Conservation (phyloP, 2,113 vertebrate species). For the Boulengerochromis microlepis region DNA sequence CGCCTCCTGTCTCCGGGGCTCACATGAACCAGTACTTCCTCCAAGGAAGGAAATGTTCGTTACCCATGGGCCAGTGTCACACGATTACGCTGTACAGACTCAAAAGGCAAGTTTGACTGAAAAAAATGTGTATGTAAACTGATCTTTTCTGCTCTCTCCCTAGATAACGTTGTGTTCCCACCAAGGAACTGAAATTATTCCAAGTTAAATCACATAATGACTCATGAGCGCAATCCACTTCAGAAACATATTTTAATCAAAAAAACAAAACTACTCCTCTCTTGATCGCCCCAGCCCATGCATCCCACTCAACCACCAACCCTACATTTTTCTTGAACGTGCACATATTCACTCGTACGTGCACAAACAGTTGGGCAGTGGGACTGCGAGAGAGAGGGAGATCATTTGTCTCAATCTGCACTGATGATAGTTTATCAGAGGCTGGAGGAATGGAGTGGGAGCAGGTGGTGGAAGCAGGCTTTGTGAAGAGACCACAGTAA, state of each 20-base stretch:
- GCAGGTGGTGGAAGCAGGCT: conserved; percentile 51
- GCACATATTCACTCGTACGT: conserved; percentile 8
- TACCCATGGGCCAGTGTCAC: conserved; percentile 55
- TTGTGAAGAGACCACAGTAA: conserved; percentile 50
- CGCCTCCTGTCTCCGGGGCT: conserved; percentile 71
- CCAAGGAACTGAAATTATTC: not conserved
- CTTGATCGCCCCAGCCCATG: not conserved
- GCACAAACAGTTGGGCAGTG: conserved; percentile 38
- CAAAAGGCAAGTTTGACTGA: conserved; percentile 30
- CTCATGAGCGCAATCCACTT: not conserved
- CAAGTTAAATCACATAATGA: not conserved
- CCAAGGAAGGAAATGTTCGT: conserved; percentile 68
- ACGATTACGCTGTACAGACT: conserved; percentile 31
- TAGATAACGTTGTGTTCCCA: not conserved
- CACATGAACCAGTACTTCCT: conserved; percentile 69
- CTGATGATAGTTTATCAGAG: conserved; percentile 60
- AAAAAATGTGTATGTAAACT: not conserved
- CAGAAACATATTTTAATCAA: conserved; percentile 5
- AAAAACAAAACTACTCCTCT: not conserved
- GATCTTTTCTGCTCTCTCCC: not conserved
- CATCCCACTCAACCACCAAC: not conserved
- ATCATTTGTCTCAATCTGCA: conserved; percentile 63
- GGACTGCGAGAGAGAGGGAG: conserved; percentile 26
- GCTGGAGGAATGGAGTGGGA: conserved; percentile 46
- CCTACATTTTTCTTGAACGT: not conserved